A percentile compares a stretch with the other conserved stretches of the same genome.
Evolutionary conservation across 92 coral and sea anemone species (phyloP).

Genomic region (Chrysogorgia sp.): DNA sequence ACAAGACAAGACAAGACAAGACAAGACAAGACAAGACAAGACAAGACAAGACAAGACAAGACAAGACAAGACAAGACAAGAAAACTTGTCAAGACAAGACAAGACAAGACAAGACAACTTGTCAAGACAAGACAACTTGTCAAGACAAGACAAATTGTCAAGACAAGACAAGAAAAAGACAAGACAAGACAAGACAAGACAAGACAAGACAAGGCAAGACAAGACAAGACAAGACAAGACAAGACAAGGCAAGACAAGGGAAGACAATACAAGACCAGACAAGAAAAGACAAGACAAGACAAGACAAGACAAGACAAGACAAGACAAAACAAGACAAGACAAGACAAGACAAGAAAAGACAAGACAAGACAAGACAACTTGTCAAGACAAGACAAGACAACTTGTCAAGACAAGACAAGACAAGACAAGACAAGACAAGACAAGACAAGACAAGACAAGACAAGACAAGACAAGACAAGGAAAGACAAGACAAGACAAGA

Average conservation of each 20-base stretch:
- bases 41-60: neutral
- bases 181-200: conserved; percentile 4
- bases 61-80: neutral
- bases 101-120: neutral
- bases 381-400: neutral
- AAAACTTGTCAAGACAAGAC: neutral
- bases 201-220: neutral
- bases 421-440: conserved; percentile 10
- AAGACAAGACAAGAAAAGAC: neutral
- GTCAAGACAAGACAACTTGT: neutral
- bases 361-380: neutral
- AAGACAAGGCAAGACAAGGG: conserved; percentile 3
- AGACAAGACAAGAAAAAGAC: neutral
- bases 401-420: conserved; percentile 2
- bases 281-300: conserved; percentile 5
- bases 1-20: conserved; percentile 5
- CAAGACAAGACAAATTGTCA: neutral
- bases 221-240: conserved; percentile 5
- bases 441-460: conserved; percentile 10
- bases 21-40: conserved; percentile 4
- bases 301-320: conserved; percentile 5
- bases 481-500: conserved; percentile 6
- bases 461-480: conserved; percentile 10
- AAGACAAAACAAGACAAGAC: neutral
- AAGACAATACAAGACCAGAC: neutral